Base-by-base conservation (phyloP, 2,797 vertebrate genomes). In the Sebastes reedi region DNA sequence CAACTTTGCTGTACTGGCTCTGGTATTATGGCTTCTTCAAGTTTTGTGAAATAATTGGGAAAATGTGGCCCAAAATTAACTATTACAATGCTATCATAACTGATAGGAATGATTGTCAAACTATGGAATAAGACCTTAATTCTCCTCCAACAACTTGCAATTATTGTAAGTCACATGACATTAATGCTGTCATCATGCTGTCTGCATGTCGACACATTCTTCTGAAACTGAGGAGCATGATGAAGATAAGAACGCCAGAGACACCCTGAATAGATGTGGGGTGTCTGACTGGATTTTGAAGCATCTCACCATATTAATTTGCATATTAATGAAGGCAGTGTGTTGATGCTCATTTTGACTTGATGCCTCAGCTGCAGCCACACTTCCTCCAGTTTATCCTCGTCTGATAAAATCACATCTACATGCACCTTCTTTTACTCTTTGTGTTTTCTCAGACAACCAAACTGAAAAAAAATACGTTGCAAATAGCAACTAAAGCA, bases 401-500 rank as follows among this genome's bases (percentile, higher is more conserved):
- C 8, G 30, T 20, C 58, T 10, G 30, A 83, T 84, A 72, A 67
- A 77, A 69, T 78, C 58, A 39, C 18, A 59, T 65, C 30, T 72
- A 6, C 74, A 50, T 62, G 34, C n/a, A 39, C 22, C 8, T 60
- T 60, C 16, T 22, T 52, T 73, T 65, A 8, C 22, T 24, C 36
- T 73, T 34, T 58, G 27, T 76, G 58, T 67, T 73, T 50, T 58
- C 29, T 70, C 68, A 22, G 67, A 81, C 52, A 39, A 27, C 20
- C 16, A 59, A 54, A 68, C 29, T 69, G 46, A 75, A 18, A 46
- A 46, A 36, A 81, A 74, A 30, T 14, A 30, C 13, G 68, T 66
- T 71, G 52, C 50, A 83, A 73, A 81, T 66, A 32, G 16, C 59
- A 32, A 27, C 72, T 4, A 22, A 84, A 83, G 67, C 67, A 80